Evolutionary conservation across 2,888 invertebrate genomes (phyloP).

Genomic region (Brachycybe producta): DNA sequence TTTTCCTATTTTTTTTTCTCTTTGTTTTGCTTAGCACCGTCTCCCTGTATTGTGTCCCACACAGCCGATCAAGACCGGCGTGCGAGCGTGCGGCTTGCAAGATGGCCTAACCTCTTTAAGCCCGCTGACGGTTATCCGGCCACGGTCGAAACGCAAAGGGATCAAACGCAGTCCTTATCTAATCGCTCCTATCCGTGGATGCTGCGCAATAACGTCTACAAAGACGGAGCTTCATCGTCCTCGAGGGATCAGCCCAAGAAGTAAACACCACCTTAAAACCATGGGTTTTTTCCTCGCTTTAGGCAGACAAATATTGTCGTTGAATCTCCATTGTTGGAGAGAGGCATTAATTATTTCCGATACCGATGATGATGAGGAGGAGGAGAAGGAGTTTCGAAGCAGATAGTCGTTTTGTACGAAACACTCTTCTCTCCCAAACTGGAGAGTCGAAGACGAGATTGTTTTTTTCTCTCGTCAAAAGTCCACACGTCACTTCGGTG

Average conservation of each 20-base stretch:
- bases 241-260: conserved; percentile 19
- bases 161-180: not conserved
- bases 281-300: too few species aligned
- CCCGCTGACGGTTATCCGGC: not conserved
- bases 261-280: too few species aligned
- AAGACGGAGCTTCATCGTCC: conserved; percentile 19
- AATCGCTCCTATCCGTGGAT: conserved; percentile 1
- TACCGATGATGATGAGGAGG: too few species aligned
- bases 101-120: conserved; percentile 4
- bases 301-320: too few species aligned
- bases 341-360: too few species aligned
- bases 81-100: conserved; percentile 18
- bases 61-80: conserved; percentile 17
- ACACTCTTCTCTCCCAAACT: too few species aligned
- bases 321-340: too few species aligned
- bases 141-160: not conserved
- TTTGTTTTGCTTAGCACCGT: conserved; percentile 13
- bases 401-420: too few species aligned
- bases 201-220: conserved; percentile 16
- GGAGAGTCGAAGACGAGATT: too few species aligned
- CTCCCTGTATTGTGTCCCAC: conserved; percentile 16
- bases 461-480: too few species aligned
- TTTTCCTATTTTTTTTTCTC: conserved; percentile 11
- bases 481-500: too few species aligned
- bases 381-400: too few species aligned